Conservation (phyloP, 2,888 invertebrate genomes). For the Balanococcus diminutus region DNA sequence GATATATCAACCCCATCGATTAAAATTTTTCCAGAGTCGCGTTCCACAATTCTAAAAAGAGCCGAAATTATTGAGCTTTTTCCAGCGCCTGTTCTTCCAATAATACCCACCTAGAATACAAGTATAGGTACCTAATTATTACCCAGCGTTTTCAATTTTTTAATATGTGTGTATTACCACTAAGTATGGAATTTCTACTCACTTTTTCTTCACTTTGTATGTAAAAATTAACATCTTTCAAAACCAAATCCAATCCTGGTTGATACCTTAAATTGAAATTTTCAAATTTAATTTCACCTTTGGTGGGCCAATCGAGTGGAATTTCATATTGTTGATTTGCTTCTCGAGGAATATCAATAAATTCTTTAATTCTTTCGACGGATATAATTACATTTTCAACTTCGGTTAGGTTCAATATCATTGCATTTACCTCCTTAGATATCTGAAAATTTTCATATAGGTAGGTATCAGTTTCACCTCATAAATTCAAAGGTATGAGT, state of each 20-base stretch:
- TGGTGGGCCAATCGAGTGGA: conserved; percentile 76
- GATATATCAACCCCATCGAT: conserved; percentile 85
- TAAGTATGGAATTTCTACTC: too few species aligned
- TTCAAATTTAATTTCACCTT: conserved; percentile 80
- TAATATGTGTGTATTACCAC: background rate
- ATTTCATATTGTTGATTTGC: conserved; percentile 47
- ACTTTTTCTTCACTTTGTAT: conserved; percentile 55
- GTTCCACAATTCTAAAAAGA: conserved; percentile 88
- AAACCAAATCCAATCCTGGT: conserved; percentile 54
- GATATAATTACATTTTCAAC: conserved; percentile 69
- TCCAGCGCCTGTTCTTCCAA: conserved; percentile 88
- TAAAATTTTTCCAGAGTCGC: conserved; percentile 77
- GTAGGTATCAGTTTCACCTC: too few species aligned
- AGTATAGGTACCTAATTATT: too few species aligned
- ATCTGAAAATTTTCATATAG: conserved; percentile 66
- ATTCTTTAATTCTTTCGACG: conserved; percentile 69
- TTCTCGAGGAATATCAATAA: conserved; percentile 62
- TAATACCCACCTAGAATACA: conserved; percentile 72
- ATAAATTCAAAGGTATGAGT: too few species aligned
- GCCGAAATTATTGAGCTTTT: conserved; percentile 88
- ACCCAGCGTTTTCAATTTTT: background rate
- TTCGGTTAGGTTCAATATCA: conserved; percentile 88
- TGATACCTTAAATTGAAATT: conserved; percentile 56
- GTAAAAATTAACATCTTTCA: conserved; percentile 55
- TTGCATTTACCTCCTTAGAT: conserved; percentile 94